These are phyloP conservation scores for Calycopis cecrops DNA, from an alignment of 1,140 invertebrate species.

Conservation along the genomic window DNA sequence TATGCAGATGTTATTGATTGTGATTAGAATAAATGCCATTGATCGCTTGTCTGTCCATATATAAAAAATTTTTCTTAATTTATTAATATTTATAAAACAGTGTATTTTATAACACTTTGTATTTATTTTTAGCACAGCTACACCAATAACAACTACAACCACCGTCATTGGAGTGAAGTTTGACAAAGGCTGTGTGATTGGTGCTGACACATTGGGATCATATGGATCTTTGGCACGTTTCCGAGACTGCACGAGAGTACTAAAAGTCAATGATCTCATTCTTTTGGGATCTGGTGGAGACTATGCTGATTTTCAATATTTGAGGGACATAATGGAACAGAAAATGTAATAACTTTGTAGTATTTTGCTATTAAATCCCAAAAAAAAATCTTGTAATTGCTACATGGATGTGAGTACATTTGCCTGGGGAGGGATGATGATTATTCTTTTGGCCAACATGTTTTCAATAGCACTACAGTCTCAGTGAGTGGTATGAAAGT, in stretches of 20 bases:
- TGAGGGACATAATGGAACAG: conserved; percentile 91
- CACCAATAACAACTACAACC: conserved; percentile 91
- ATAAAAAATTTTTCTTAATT: too few relatives aligned
- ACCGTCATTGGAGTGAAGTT: conserved; percentile 93
- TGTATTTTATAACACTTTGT: conserved; percentile 14
- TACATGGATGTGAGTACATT: too few relatives aligned
- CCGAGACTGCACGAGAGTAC: conserved; percentile 86
- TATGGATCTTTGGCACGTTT: conserved; percentile 94
- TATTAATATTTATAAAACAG: too few relatives aligned
- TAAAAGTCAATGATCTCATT: conserved; percentile 93
- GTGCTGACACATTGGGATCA: conserved; percentile 92
- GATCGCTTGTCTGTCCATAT: too few relatives aligned
- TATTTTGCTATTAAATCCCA: too few relatives aligned
- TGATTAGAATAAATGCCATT: too few relatives aligned
- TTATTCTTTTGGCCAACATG: too few relatives aligned
- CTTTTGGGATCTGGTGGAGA: conserved; percentile 93
- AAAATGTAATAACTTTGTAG: conserved; percentile 82
- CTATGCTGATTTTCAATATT: conserved; percentile 96
- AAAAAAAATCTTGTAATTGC: too few relatives aligned
- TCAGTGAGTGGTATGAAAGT: too few relatives aligned
- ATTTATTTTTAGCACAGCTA: conserved; percentile 73
- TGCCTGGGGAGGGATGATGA: too few relatives aligned
- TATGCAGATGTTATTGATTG: too few relatives aligned
- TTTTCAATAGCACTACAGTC: too few relatives aligned
- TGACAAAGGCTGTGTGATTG: conserved; percentile 92